Evolutionary conservation across 2,797 vertebrate genomes (phyloP).

Genomic region (Labeo calbasu): DNA sequence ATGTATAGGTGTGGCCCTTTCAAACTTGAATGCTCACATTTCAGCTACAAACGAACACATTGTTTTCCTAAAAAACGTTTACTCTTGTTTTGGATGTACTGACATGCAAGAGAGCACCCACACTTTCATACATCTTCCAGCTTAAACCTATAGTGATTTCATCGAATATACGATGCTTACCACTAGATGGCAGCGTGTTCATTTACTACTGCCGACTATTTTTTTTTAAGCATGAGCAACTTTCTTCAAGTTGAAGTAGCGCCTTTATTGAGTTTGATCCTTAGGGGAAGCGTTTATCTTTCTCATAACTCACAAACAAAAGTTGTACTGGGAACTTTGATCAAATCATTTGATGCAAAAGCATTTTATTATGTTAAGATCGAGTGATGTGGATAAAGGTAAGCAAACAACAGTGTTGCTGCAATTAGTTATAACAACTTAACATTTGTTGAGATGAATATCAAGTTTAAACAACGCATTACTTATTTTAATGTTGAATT

Average conservation of each 20-base stretch:
- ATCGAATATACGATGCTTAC: background rate
- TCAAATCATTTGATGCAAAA: conserved; percentile 3
- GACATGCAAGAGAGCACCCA: background rate
- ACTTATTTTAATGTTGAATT: background rate
- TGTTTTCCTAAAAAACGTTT: background rate
- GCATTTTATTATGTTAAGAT: background rate
- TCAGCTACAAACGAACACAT: background rate
- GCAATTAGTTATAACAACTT: background rate
- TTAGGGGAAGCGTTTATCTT: background rate
- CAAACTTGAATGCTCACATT: background rate
- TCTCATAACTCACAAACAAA: background rate
- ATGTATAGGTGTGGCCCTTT: background rate
- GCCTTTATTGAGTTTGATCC: background rate
- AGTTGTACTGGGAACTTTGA: background rate
- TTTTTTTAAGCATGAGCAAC: background rate
- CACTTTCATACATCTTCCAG: background rate
- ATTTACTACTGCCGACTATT: background rate
- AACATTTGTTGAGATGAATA: background rate
- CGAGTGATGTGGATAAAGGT: background rate
- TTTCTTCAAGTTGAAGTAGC: background rate
- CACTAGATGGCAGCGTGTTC: conserved; percentile 45
- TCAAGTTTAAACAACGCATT: background rate
- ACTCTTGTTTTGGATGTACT: background rate
- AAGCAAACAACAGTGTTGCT: background rate
- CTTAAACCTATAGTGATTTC: background rate